A percentile compares a stretch with the other conserved stretches of the same genome.
phyloP scores from a whole-genome alignment of 2,113 vertebrate genomes.

The Rhizomys pruinosus region DNA sequence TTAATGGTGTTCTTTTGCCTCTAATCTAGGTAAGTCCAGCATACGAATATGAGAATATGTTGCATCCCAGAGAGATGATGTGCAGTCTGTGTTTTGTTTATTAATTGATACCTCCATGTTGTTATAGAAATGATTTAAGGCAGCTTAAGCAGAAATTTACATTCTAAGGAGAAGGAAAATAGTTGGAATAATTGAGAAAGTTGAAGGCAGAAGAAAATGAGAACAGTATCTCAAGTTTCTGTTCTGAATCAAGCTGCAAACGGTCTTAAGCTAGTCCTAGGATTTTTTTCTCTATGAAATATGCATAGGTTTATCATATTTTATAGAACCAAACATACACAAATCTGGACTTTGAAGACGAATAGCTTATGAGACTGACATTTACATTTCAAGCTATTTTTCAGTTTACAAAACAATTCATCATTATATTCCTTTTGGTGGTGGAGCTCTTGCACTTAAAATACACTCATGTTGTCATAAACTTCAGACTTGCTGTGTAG shows the following conservation, averaged over 20 bases:
- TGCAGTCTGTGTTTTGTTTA: not conserved
- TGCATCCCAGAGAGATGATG: not conserved
- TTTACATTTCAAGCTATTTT: slow-evolving; percentile 61
- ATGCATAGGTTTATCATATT: slow-evolving; percentile 8
- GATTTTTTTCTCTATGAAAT: slow-evolving; percentile 36
- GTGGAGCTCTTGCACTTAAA: slow-evolving; percentile 44
- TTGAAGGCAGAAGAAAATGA: slow-evolving; percentile 19
- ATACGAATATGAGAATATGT: not conserved
- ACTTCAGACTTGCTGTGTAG: not conserved
- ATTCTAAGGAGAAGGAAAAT: not conserved
- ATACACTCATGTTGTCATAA: not conserved
- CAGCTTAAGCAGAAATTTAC: not conserved
- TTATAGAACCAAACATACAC: slow-evolving; percentile 22
- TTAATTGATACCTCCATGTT: not conserved
- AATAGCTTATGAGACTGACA: slow-evolving; percentile 30
- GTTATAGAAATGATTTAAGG: not conserved
- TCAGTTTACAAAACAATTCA: slow-evolving; percentile 63
- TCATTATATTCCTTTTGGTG: slow-evolving; percentile 44
- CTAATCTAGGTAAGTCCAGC: not conserved
- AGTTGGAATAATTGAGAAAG: not conserved
- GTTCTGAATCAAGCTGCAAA: not conserved
- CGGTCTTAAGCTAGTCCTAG: not conserved
- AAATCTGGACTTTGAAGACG: slow-evolving; percentile 28
- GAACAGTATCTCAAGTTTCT: not conserved
- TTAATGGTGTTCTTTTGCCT: not conserved